Percentiles rank a stretch among this genome's conserved stretches.
Evolutionary conservation across 1,140 invertebrate species (phyloP).

Genomic region (Musca vetustissima): DNA sequence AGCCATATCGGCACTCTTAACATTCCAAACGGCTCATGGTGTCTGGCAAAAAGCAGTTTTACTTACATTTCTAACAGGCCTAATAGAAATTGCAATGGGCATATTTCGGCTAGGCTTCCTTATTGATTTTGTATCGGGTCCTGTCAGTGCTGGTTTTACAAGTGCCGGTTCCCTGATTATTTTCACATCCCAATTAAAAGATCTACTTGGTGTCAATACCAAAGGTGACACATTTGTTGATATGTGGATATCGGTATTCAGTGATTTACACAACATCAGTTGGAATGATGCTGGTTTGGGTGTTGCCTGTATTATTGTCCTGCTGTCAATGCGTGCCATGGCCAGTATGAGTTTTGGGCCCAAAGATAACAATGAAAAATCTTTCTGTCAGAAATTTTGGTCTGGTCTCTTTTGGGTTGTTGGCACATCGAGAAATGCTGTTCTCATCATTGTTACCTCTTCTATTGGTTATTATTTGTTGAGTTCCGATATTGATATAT

Average conservation of each 20-base stretch:
- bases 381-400: slow-evolving; percentile 60
- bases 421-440: slow-evolving; percentile 73
- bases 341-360: slow-evolving; percentile 62
- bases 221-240: slow-evolving; percentile 73
- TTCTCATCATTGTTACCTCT: slow-evolving; percentile 70
- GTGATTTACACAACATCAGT: slow-evolving; percentile 65
- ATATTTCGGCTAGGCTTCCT: slow-evolving; percentile 86
- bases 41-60: slow-evolving; percentile 77
- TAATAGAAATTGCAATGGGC: slow-evolving; percentile 84
- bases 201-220: slow-evolving; percentile 79
- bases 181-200: slow-evolving; percentile 85
- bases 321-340: slow-evolving; percentile 71
- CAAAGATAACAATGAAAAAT: slow-evolving; percentile 56
- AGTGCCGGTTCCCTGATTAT: slow-evolving; percentile 92
- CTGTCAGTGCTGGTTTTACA: slow-evolving; percentile 91
- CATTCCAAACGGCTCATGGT: slow-evolving; percentile 73
- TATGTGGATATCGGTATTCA: slow-evolving; percentile 70
- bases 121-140: slow-evolving; percentile 91
- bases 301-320: slow-evolving; percentile 67
- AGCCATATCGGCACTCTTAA: slow-evolving; percentile 81
- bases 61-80: slow-evolving; percentile 76
- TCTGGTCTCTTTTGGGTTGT: slow-evolving; percentile 67
- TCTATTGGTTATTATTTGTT: slow-evolving; percentile 61
- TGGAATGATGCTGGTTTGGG: slow-evolving; percentile 74
- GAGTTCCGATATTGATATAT: slow-evolving; percentile 38